phyloP scores from a whole-genome alignment of 2,797 vertebrate species.

The Hemitrygon akajei region DNA sequence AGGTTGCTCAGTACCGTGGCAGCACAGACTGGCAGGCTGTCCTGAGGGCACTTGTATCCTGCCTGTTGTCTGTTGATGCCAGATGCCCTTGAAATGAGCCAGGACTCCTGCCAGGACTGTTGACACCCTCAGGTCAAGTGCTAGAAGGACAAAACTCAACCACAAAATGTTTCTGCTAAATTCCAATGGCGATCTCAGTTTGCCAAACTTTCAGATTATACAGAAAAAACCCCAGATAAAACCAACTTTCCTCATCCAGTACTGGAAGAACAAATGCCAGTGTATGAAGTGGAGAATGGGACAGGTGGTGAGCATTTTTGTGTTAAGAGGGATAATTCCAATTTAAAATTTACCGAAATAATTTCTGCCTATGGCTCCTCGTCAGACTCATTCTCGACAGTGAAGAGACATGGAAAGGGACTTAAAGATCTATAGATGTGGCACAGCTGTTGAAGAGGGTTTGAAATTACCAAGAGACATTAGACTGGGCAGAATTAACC shows the following conservation, averaged over 20 bases:
- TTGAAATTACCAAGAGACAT: constrained; percentile 13
- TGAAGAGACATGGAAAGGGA: constrained; percentile 4
- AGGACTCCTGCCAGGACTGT: neutral
- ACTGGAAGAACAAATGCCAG: neutral
- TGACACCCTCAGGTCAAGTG: neutral
- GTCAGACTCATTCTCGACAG: neutral
- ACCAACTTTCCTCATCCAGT: neutral
- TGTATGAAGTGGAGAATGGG: neutral
- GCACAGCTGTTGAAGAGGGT: constrained; percentile 17
- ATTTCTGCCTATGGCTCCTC: neutral
- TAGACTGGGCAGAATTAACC: neutral
- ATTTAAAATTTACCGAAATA: neutral
- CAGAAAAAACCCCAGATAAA: neutral
- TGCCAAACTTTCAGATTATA: neutral
- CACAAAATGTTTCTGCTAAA: neutral
- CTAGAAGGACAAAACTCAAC: neutral
- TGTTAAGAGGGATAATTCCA: neutral
- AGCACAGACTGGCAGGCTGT: neutral
- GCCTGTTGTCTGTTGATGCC: too few relatives aligned
- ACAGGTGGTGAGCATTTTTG: neutral
- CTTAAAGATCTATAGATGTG: neutral
- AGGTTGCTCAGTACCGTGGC: neutral
- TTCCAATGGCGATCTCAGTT: neutral
- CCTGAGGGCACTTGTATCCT: neutral
- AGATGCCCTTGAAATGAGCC: neutral